Base-by-base conservation (phyloP, 2,113 vertebrate genomes). In the Eidolon helvum region DNA sequence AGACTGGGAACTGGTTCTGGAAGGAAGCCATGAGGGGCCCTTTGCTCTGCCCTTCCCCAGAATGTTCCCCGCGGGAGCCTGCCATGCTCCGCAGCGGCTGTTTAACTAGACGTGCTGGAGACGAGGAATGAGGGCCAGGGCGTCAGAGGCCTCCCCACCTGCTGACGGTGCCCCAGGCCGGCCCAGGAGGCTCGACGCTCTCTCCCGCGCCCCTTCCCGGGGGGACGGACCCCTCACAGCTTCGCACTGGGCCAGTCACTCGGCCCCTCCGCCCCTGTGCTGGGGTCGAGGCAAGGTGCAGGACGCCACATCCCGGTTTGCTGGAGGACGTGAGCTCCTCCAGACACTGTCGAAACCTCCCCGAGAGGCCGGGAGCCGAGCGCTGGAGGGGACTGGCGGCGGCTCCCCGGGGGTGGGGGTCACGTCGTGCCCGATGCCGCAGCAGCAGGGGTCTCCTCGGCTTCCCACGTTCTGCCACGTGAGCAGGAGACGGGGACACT, bases 371-470 rank as follows among this genome's bases (percentile, higher is more conserved):
- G 7, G 21, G 15, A 10, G 18, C 59, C 30, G 9, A 10, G 50
- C 8, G 0, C 2, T 4, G 10, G 21, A 18, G 6, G 5, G 48
- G 11, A 1, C 0, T 4, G 28, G 38, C 11, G 40, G 40, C 45
- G 14, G 19, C n/a, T 12, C 0, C 8, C 26, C 10, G 35, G 61
- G 5, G 50, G 43, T 16, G 2, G 43, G 43, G 43, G 40, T 43
- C n/a, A 7, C 40, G 40, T 43, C 43, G 7, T 43, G 40, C 43
- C 43, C 1, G 43, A 7, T 8, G 4, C 43, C n/a, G n/a, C n/a
- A n/a, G 43, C 43, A 43, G 43, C 7, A 43, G 43, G 45, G 40
- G 8, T 38, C 26, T 4, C 48, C 24, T 48, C 9, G 21, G 22
- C 22, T 43, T 53, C 43, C 75, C 15, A 1, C 11, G 3, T 50